Evolutionary conservation across 2,888 invertebrate species (phyloP), one percentile per base, ranked within the genome.

Genomic region (Phanerotoma sp.): DNA sequence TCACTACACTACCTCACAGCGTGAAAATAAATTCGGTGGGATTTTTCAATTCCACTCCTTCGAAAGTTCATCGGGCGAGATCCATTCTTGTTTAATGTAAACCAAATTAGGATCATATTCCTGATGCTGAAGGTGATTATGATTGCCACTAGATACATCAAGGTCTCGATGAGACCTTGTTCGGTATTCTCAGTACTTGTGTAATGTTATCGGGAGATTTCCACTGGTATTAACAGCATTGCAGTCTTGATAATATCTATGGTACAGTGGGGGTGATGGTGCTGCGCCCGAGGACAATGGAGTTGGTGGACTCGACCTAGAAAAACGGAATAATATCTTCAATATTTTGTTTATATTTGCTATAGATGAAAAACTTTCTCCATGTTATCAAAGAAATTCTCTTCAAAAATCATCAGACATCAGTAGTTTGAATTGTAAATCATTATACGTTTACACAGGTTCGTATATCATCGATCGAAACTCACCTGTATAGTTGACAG

Each of bases 131-230:
- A 52, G 56, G 32, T 54, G 41, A 5, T 44, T 38, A 42, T 57
- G 55, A 53, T 60, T 58, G 53, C 54, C 57, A 25, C 54, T 49
- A 47, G 61, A 40, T 33, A 33, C 28, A 45, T 73, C 73, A 73
- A 73, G 72, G 62, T 67, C 69, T 55, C 72, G 62, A 49, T 62
- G 63, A 61, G 74, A 68, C 69, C 77, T 77, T 76, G 77, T 73
- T 61, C 74, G 71, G 63, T 74, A 77, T 60, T 74, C 76, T 77
- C 77, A 77, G 76, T 77, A 77, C 60, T 77, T 77, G 62, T 75
- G 77, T 50, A 77, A 58, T 67, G 77, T 74, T 64, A 77, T 75
- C n/a, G 77, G 76, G 48, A 77, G 55, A 66, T 77, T 77, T 16
- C 76, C 76, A 54, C 74, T 76, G 57, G 75, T 72, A 52, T 72